Conservation (phyloP, 2,888 invertebrate genomes). For the Drosophila atripex region DNA sequence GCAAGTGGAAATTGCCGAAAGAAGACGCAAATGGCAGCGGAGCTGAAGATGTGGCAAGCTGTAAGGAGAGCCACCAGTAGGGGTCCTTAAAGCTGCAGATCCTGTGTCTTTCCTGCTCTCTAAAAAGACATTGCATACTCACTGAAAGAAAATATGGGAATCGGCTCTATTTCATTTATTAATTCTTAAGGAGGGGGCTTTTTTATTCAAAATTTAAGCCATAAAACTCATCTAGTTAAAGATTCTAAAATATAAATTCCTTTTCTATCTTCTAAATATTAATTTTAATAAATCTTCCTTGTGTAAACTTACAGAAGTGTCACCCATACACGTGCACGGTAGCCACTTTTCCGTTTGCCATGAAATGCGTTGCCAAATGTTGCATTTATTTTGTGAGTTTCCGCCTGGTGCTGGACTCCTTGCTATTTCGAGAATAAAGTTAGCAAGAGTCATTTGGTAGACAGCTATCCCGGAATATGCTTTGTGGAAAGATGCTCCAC, state of each 20-base stretch:
- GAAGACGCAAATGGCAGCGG: slow-evolving; percentile 41
- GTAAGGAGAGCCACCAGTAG: slow-evolving; percentile 33
- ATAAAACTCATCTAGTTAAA: too few relatives aligned
- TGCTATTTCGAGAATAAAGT: slow-evolving; percentile 31
- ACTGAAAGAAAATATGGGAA: slow-evolving; percentile 1
- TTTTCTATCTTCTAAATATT: background rate
- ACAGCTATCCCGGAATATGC: background rate
- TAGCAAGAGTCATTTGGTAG: slow-evolving; percentile 1
- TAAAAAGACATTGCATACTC: slow-evolving; percentile 50
- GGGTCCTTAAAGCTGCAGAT: slow-evolving; percentile 47
- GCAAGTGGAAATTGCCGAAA: slow-evolving; percentile 66
- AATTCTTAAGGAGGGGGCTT: too few relatives aligned
- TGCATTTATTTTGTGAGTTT: slow-evolving; percentile 80
- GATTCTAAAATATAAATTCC: too few relatives aligned
- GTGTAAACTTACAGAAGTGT: slow-evolving; percentile 2
- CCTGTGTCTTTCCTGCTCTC: slow-evolving; percentile 45
- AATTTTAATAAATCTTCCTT: background rate
- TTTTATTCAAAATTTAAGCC: too few relatives aligned
- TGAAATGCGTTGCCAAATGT: slow-evolving; percentile 78
- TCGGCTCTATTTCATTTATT: too few relatives aligned
- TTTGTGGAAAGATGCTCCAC: slow-evolving; percentile 9
- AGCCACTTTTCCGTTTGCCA: slow-evolving; percentile 74
- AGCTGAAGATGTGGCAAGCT: slow-evolving; percentile 40
- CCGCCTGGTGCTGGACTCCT: slow-evolving; percentile 51
- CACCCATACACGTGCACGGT: slow-evolving; percentile 40